phyloP scores from a whole-genome alignment of 2,888 invertebrate genomes.

The Ischnus inquisitorius region DNA sequence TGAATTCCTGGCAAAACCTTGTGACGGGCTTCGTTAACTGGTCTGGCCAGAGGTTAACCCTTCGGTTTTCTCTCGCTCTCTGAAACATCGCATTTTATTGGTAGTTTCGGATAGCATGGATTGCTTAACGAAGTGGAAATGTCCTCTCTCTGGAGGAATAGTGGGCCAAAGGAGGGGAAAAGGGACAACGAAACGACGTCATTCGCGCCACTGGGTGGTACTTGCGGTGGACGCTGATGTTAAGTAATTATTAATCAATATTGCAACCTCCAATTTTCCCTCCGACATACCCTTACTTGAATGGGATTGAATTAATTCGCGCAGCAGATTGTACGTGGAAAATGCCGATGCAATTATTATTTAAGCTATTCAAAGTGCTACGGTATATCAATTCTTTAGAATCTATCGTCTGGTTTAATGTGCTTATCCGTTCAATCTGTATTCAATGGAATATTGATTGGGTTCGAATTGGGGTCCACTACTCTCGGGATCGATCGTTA shows the following conservation, averaged over 20 bases:
- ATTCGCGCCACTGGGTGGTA: background rate
- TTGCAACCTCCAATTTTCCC: background rate
- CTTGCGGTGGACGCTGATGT: background rate
- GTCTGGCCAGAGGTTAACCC: conserved; percentile 45
- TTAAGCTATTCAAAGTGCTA: background rate
- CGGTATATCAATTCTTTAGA: background rate
- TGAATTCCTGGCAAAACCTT: conserved; percentile 59
- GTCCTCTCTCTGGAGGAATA: conserved; percentile 11
- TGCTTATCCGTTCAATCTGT: conserved; percentile 26
- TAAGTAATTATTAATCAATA: conserved; percentile 2
- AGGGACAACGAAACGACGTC: conserved; percentile 19
- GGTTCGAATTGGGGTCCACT: background rate
- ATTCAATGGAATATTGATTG: conserved; percentile 58
- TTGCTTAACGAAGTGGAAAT: conserved; percentile 42
- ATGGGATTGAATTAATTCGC: background rate
- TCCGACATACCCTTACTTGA: background rate
- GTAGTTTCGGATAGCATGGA: conserved; percentile 30
- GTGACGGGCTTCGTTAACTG: conserved; percentile 61
- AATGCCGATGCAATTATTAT: background rate
- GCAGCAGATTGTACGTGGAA: background rate
- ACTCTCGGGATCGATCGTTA: conserved; percentile 45
- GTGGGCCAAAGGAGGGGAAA: no score
- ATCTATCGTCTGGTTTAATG: background rate
- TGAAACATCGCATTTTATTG: conserved; percentile 59
- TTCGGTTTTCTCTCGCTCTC: conserved; percentile 14